phyloP scores from a whole-genome alignment of 2,113 vertebrate genomes.

The Lycaon pictus region DNA sequence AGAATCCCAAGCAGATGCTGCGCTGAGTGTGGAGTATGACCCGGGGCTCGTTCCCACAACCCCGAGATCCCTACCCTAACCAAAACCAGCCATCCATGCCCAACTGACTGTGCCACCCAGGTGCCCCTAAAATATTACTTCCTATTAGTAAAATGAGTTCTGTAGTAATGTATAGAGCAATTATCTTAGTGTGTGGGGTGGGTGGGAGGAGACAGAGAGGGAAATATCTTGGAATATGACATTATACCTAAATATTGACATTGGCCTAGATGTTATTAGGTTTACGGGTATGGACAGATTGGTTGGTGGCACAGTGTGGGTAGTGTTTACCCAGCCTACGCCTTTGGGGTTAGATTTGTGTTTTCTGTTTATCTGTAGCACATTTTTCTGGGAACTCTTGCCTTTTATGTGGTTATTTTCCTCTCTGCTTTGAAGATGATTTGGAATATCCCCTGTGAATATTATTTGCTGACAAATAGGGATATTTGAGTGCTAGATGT shows the following conservation, averaged over 20 bases:
- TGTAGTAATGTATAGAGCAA: background rate
- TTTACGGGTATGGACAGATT: background rate
- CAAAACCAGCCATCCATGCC: background rate
- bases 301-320: background rate
- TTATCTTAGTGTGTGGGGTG: background rate
- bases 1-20: background rate
- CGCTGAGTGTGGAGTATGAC: background rate
- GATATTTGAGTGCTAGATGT: background rate
- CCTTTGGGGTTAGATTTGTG: background rate
- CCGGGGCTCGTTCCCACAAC: background rate
- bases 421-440: conserved; percentile 45
- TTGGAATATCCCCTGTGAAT: background rate
- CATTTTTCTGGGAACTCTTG: background rate
- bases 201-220: background rate
- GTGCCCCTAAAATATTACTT: background rate
- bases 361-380: conserved; percentile 13
- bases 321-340: background rate
- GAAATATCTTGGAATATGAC: background rate
- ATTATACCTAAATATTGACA: background rate
- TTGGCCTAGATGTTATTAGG: background rate
- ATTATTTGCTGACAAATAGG: background rate
- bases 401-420: conserved; percentile 45
- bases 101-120: background rate
- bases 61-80: background rate
- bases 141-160: conserved; percentile 12